Percentiles rank a stretch among this genome's conserved stretches.
phyloP scores from a whole-genome alignment of 1,140 invertebrate genomes.

The Drosophila mojavensis region DNA sequence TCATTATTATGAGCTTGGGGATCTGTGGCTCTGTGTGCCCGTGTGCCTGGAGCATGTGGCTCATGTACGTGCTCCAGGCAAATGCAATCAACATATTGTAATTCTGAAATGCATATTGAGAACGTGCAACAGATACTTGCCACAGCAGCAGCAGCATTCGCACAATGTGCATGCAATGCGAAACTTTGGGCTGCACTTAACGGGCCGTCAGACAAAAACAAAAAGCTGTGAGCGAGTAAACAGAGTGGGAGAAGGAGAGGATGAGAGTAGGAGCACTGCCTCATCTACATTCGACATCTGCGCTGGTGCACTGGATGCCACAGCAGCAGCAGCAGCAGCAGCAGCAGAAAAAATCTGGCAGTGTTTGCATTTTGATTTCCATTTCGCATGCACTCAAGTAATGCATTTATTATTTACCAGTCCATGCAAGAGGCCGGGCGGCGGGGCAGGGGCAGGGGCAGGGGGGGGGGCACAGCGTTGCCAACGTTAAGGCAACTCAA shows the following conservation, averaged over 20 bases:
- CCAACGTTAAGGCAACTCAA: constrained; percentile 43
- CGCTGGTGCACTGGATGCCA: constrained; percentile 42
- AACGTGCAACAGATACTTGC: constrained; percentile 74
- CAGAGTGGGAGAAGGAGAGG: not conserved
- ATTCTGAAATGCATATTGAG: constrained; percentile 80
- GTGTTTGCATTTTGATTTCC: constrained; percentile 78
- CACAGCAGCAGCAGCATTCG: constrained; percentile 8
- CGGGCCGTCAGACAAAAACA: constrained; percentile 69
- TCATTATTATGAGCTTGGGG: constrained; percentile 59
- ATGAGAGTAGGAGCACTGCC: constrained; percentile 40
- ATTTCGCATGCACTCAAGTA: constrained; percentile 78
- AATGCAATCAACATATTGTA: constrained; percentile 81
- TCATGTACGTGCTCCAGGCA: constrained; percentile 64
- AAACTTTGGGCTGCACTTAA: constrained; percentile 69
- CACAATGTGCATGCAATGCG: constrained; percentile 54
- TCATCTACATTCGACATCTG: constrained; percentile 40
- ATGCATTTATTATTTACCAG: constrained; percentile 81
- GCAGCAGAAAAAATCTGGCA: constrained; percentile 66
- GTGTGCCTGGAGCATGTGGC: constrained; percentile 56
- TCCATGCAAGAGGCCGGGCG: constrained; percentile 25
- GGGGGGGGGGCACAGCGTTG: not conserved
- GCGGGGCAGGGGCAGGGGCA: not conserved
- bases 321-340: constrained; percentile 29
- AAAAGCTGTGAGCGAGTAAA: constrained; percentile 21
- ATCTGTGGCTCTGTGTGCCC: constrained; percentile 2